These are phyloP conservation scores for Chloroceryle inda DNA, from an alignment of 2,797 vertebrate species.

Conservation along the genomic window DNA sequence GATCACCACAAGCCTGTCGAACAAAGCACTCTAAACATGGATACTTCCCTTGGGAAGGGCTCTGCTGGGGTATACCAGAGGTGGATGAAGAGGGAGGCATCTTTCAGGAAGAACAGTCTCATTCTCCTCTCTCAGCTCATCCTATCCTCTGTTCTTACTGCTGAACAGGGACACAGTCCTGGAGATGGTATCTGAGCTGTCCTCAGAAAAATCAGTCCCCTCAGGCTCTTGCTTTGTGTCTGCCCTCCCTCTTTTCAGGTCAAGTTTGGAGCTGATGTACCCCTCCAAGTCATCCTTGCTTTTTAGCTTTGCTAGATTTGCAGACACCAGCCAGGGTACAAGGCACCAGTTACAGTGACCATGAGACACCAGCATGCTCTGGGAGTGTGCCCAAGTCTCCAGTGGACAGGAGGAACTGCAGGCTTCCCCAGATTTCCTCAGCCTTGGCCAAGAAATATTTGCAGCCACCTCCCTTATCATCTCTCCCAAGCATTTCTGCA, in stretches of 20 bases:
- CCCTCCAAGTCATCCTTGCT: neutral
- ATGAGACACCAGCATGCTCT: neutral
- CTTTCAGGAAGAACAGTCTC: neutral
- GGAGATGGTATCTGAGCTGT: neutral
- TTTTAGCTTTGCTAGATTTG: neutral
- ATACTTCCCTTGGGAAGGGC: neutral
- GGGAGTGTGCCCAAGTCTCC: neutral
- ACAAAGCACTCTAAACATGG: neutral
- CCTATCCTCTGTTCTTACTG: neutral
- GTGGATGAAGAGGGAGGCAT: neutral
- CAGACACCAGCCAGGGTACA: neutral
- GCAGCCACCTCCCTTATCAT: neutral
- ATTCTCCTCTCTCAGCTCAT: fast-evolving
- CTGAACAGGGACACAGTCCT: neutral
- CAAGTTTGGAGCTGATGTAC: neutral
- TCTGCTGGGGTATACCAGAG: neutral
- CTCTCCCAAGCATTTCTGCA: neutral
- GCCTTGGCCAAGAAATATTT: neutral
- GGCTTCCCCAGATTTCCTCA: neutral
- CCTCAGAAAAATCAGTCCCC: neutral
- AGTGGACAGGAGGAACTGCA: fast-evolving
- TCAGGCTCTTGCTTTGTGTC: fast-evolving
- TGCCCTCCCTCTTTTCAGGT: neutral
- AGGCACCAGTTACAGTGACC: neutral
- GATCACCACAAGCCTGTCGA: neutral